Evolutionary conservation across 2,888 invertebrate species (phyloP).

Genomic region (Erebia aethiops): DNA sequence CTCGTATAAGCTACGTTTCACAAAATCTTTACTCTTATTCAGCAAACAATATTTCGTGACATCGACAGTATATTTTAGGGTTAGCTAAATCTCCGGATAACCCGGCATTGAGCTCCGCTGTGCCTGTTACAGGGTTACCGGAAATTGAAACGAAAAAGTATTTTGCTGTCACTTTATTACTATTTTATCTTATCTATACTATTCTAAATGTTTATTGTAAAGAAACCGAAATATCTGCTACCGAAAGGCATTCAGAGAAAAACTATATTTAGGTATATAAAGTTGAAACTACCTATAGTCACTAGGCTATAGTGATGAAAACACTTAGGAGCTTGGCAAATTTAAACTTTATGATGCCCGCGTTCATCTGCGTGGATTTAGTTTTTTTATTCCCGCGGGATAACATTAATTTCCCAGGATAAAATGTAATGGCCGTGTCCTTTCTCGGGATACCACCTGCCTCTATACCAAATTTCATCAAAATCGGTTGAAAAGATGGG

Average conservation of each 20-base stretch:
- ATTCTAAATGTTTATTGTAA: conserved; percentile 22
- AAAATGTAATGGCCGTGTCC: too few species aligned
- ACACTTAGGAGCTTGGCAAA: too few species aligned
- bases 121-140: conserved; percentile 23
- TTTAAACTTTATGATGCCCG: too few species aligned
- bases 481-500: too few species aligned
- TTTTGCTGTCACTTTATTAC: conserved; percentile 10
- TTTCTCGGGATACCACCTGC: too few species aligned
- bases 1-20: conserved; percentile 14
- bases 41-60: conserved; percentile 20
- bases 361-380: too few species aligned
- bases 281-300: too few species aligned
- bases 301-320: too few species aligned
- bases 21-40: conserved; percentile 11
- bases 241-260: background rate
- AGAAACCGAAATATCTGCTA: background rate
- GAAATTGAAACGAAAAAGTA: conserved; percentile 24
- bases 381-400: too few species aligned
- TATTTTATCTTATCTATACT: conserved; percentile 9
- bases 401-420: too few species aligned
- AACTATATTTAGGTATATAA: background rate
- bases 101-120: conserved; percentile 18
- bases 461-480: too few species aligned
- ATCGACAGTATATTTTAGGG: conserved; percentile 28
- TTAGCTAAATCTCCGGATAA: conserved; percentile 27